phyloP scores from a whole-genome alignment of 2,113 vertebrate genomes.

The Albula glossodonta region DNA sequence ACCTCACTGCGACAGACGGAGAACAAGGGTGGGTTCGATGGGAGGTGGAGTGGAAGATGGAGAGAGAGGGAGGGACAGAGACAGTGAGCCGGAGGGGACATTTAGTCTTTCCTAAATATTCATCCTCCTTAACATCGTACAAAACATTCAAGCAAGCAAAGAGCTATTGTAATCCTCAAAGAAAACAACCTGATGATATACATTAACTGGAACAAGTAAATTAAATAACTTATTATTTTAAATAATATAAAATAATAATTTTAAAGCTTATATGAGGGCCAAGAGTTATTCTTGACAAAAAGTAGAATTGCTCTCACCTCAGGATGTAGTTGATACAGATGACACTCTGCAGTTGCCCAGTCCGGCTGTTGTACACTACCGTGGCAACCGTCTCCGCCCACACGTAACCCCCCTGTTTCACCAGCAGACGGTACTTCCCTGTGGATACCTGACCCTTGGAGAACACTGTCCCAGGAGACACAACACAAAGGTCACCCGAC shows the following conservation, averaged over 20 bases:
- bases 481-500: neutral
- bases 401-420: slow-evolving; percentile 49
- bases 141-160: too few relatives aligned
- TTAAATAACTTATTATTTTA: too few relatives aligned
- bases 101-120: too few relatives aligned
- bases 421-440: slow-evolving; percentile 52
- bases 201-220: too few relatives aligned
- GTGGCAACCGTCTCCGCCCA: slow-evolving; percentile 55
- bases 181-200: too few relatives aligned
- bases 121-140: too few relatives aligned
- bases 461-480: slow-evolving; percentile 46
- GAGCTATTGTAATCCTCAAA: too few relatives aligned
- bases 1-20: slow-evolving; percentile 33
- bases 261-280: too few relatives aligned
- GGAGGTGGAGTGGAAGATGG: too few relatives aligned
- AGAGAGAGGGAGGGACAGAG: neutral
- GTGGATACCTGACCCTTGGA: slow-evolving; percentile 51
- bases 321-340: slow-evolving; percentile 57
- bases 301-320: slow-evolving; percentile 41
- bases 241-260: too few relatives aligned
- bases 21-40: too few relatives aligned
- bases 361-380: slow-evolving; percentile 42
- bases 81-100: neutral
- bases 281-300: too few relatives aligned
- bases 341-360: slow-evolving; percentile 45